Evolutionary conservation across 2,113 vertebrate genomes (phyloP).

Genomic region (Manacus vitellinus): DNA sequence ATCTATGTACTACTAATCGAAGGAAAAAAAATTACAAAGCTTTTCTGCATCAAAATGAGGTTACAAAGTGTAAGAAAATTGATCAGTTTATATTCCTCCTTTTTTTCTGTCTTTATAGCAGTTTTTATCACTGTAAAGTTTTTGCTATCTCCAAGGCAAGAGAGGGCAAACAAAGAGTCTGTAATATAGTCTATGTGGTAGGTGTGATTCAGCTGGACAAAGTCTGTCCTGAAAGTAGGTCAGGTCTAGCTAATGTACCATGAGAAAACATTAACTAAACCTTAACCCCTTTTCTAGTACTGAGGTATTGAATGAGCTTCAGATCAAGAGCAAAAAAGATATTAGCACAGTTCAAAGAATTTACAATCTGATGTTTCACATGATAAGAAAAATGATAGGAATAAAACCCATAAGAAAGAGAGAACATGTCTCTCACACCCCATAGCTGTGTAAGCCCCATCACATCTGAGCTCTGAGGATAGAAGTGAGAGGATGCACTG

Average conservation of each 20-base stretch:
- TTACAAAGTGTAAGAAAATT: not conserved
- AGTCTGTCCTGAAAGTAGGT: not conserved
- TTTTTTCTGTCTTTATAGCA: not conserved
- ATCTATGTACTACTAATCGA: not conserved
- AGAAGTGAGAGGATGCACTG: not conserved
- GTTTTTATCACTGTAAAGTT: not conserved
- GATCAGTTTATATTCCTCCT: not conserved
- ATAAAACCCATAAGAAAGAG: not conserved
- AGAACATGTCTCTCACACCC: not conserved
- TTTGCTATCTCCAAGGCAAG: not conserved
- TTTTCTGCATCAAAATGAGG: not conserved
- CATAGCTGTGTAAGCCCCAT: not conserved
- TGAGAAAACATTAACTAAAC: not conserved
- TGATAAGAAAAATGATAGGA: not conserved
- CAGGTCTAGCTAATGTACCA: not conserved
- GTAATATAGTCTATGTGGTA: not conserved
- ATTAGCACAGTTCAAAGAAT: not conserved
- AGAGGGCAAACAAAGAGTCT: not conserved
- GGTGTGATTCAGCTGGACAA: not conserved
- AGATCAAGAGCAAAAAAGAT: not conserved
- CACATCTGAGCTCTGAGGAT: not conserved
- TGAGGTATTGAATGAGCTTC: not conserved
- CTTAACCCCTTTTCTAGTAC: not conserved
- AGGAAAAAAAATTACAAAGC: not conserved
- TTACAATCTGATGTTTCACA: not conserved